Evolutionary conservation across 2,113 vertebrate genomes (phyloP), one percentile per base, ranked within the genome.

Genomic region (Podarcis cretensis): DNA sequence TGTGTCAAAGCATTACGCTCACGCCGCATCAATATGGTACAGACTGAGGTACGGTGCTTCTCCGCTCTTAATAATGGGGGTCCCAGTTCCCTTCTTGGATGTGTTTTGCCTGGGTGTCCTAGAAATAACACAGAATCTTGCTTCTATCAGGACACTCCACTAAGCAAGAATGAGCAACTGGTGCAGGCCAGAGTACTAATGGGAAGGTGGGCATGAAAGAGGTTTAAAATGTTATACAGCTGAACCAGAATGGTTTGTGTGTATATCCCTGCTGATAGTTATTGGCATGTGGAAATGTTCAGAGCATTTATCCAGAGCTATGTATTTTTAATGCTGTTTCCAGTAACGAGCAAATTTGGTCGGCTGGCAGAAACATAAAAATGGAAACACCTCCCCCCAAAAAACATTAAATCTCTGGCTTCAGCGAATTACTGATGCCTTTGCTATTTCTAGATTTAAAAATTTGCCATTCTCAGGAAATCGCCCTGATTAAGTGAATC

Each of bases 1-100:
- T 99, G 99, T 71, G 99, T 99, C 93, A 99, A 99, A 96, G 99
- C 99, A 30, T 97, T 99, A 83, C 96, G 99, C 88, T 99, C 99
- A 68, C 97, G 99, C 37, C 98, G 99, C 91, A 99, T 99, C 97
- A 99, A 99, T 96, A 99, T 99, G 99, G 99, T 99, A 94, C 99
- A 99, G 96, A 99, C 99, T 92, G 99, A 99, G 98, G 99, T 99
- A 98, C 27, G 57, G 7, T 37, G 66, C 84, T 95, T 21, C 23
- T 71, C 54, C 81, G 71, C 18, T 12, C 14, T 90, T 59, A 27
- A 84, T 54, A 40, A 59, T 59, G 16, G 59, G 4, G 35, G 35
- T 30, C 1, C 25, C 85, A 20, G 7, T 76, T 23, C 16, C 85
- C 40, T 89, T 92, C 16, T 74, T 90, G 43, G 83, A 82, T 0